phyloP scores from a whole-genome alignment of 1,140 invertebrate species.

The Drosophila nebulosa region DNA sequence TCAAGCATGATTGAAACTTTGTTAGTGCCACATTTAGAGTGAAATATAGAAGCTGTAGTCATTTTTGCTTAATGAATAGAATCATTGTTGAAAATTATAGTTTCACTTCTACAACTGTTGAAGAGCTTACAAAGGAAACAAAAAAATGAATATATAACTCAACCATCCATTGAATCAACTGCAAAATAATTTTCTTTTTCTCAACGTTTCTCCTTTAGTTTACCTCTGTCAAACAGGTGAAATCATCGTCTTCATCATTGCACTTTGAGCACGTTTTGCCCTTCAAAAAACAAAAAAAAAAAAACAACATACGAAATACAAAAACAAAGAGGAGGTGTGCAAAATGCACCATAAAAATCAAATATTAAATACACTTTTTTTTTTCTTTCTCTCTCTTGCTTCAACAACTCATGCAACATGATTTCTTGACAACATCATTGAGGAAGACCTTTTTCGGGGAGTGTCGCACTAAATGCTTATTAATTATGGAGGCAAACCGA shows the following conservation, averaged over 20 bases:
- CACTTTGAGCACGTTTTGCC: slow-evolving; percentile 38
- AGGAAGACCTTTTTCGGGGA: slow-evolving; percentile 22
- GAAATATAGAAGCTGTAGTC: not conserved
- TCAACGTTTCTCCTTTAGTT: not conserved
- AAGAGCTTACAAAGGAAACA: not conserved
- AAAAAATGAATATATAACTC: not conserved
- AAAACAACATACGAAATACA: not conserved
- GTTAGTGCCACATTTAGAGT: too few species aligned
- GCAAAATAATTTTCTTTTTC: slow-evolving; percentile 18
- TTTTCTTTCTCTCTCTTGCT: not conserved
- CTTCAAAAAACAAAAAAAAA: slow-evolving; percentile 22
- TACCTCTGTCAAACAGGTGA: slow-evolving; percentile 18
- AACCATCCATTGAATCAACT: not conserved
- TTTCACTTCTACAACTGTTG: slow-evolving; percentile 24
- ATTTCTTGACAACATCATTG: slow-evolving; percentile 50
- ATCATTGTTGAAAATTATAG: slow-evolving; percentile 9
- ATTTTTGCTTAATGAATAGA: not conserved
- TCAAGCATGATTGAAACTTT: too few species aligned
- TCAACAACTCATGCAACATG: slow-evolving; percentile 26
- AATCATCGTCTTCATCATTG: slow-evolving; percentile 26
- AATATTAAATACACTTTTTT: slow-evolving; percentile 45
- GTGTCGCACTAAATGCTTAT: slow-evolving; percentile 43
- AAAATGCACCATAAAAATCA: slow-evolving; percentile 54
- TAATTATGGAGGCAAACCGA: slow-evolving; percentile 40
- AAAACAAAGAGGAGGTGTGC: slow-evolving; percentile 27